A percentile compares a stretch with the other conserved stretches of the same genome.
These are phyloP conservation scores for Sebastes umbrosus DNA, from an alignment of 2,797 vertebrate genomes.

Conservation along the genomic window DNA sequence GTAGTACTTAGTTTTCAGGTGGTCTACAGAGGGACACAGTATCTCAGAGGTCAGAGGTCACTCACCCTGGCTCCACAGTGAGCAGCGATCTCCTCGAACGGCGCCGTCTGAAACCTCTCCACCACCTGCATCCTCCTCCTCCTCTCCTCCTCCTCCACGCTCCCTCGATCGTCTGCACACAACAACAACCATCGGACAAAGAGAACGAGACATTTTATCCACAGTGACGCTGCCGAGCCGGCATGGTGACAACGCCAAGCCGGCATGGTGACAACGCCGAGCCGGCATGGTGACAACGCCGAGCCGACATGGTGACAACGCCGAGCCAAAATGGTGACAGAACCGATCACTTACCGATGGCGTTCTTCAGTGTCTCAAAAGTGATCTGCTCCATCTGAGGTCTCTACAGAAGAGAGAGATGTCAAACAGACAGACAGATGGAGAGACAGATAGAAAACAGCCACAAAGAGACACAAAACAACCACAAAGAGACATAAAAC, in stretches of 20 bases:
- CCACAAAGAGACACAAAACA: not conserved
- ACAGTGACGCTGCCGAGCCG: too few relatives aligned
- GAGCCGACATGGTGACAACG: too few relatives aligned
- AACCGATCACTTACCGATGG: conserved; percentile 82
- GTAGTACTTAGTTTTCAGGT: too few relatives aligned
- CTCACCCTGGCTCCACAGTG: conserved; percentile 90
- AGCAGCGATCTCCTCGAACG: conserved; percentile 92
- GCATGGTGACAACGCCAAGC: too few relatives aligned
- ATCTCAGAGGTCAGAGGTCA: conserved; percentile 9
- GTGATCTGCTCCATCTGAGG: conserved; percentile 90
- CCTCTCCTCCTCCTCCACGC: conserved; percentile 88
- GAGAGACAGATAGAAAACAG: not conserved
- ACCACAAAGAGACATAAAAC: not conserved
- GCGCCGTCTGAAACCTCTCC: conserved; percentile 92
- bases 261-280: too few relatives aligned
- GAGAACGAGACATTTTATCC: too few relatives aligned
- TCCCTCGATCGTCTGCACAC: conserved; percentile 74
- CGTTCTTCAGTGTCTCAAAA: conserved; percentile 90
- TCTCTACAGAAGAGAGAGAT: conserved; percentile 65
- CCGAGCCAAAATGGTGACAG: too few relatives aligned
- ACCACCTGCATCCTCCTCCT: conserved; percentile 85
- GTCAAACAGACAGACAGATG: not conserved
- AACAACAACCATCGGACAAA: too few relatives aligned
- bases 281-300: too few relatives aligned
- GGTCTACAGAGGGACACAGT: not conserved